Conservation (phyloP, 92 coral and sea anemone species). For the Parazoanthus swiftii region DNA sequence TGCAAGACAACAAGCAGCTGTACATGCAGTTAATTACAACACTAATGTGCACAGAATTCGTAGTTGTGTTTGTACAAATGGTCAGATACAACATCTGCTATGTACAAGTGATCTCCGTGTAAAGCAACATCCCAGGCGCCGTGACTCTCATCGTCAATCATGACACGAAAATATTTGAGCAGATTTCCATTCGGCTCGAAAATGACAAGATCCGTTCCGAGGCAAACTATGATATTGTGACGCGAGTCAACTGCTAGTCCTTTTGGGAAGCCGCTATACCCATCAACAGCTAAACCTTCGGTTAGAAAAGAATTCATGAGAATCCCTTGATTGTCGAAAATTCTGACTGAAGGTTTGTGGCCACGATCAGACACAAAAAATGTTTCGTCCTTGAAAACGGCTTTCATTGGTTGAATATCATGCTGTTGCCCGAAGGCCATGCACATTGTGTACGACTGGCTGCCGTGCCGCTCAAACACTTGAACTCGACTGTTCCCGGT, state of each 20-base stretch:
- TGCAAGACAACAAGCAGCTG: too few species aligned
- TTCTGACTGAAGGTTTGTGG: conserved; percentile 18
- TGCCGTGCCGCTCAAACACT: conserved; percentile 1
- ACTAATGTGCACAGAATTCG: conserved; percentile 17
- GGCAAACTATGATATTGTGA: conserved; percentile 20
- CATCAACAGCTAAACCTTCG: conserved; percentile 22
- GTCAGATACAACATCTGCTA: conserved; percentile 24
- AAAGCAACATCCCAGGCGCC: conserved; percentile 33
- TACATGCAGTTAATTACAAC: background rate
- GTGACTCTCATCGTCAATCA: conserved; percentile 8
- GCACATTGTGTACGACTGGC: conserved; percentile 3
- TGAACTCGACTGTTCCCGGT: conserved; percentile 31
- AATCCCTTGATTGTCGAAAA: conserved; percentile 25
- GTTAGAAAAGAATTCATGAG: conserved; percentile 6
- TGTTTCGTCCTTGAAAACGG: conserved; percentile 11
- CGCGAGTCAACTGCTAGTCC: conserved; percentile 19
- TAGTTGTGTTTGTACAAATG: conserved; percentile 26
- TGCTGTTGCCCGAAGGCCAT: conserved; percentile 28
- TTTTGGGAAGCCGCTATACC: conserved; percentile 24
- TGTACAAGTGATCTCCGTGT: conserved; percentile 15
- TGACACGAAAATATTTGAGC: conserved; percentile 27
- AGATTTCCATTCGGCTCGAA: conserved; percentile 18
- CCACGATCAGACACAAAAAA: conserved; percentile 33
- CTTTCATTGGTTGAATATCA: conserved; percentile 25
- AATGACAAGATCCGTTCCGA: conserved; percentile 6